These are phyloP conservation scores for Chrysoperla carnea DNA, from an alignment of 1,140 invertebrate species.

Conservation along the genomic window DNA sequence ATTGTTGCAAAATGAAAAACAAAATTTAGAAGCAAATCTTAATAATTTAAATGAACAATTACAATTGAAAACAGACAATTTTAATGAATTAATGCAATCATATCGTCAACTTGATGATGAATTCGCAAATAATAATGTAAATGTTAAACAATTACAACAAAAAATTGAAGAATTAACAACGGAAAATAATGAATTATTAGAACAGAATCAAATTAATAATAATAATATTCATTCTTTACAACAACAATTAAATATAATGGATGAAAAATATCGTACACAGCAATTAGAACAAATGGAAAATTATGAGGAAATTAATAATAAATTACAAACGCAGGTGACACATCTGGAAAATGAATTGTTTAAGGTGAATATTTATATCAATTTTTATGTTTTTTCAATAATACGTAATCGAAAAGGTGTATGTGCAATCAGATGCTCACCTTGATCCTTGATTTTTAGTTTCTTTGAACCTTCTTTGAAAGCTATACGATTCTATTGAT, in stretches of 20 bases:
- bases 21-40: slow-evolving; percentile 30
- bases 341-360: slow-evolving; percentile 26
- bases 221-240: slow-evolving; percentile 6
- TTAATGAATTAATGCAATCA: slow-evolving; percentile 30
- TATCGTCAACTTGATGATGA: slow-evolving; percentile 5
- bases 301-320: slow-evolving; percentile 20
- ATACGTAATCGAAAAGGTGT: no score
- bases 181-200: slow-evolving; percentile 35
- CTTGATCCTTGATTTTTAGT: no score
- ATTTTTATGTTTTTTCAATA: no score
- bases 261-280: slow-evolving; percentile 6
- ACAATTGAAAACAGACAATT: slow-evolving; percentile 28
- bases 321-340: slow-evolving; percentile 20
- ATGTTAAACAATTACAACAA: slow-evolving; percentile 32
- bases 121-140: no score
- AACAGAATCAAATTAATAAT: slow-evolving; percentile 24
- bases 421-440: no score
- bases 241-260: slow-evolving; percentile 6
- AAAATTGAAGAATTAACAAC: slow-evolving; percentile 29
- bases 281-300: slow-evolving; percentile 16
- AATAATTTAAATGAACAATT: slow-evolving; percentile 33
- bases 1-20: slow-evolving; percentile 30
- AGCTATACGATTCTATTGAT: no score
- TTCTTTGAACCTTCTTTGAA: no score
- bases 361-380: slow-evolving; percentile 17